phyloP scores from a whole-genome alignment of 2,888 invertebrate species.

The Polydrusus pterygomalis region DNA sequence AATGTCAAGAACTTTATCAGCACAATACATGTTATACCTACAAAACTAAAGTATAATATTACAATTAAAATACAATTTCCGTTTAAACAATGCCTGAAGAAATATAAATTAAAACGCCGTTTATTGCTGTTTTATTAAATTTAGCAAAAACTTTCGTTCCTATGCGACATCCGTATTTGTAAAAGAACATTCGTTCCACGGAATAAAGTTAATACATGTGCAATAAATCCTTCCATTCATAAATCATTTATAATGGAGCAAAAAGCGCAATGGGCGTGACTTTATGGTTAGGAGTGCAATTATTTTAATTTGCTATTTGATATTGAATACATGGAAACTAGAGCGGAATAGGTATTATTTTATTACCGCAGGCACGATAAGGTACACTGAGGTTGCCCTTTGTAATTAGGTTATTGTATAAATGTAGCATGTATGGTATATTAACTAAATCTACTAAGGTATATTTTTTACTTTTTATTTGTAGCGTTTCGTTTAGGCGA shows the following conservation, averaged over 20 bases:
- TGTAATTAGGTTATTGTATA: constrained; percentile 7
- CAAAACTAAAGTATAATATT: neutral
- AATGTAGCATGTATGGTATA: constrained; percentile 19
- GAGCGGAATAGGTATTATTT: constrained; percentile 33
- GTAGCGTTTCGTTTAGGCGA: neutral
- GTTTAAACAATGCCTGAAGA: neutral
- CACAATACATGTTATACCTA: no score
- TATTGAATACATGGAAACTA: constrained; percentile 43
- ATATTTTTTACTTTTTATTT: neutral
- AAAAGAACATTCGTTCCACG: neutral
- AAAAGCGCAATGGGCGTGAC: constrained; percentile 40
- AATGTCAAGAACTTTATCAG: no score
- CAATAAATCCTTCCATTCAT: constrained; percentile 34
- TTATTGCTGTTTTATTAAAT: neutral
- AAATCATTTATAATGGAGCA: constrained; percentile 35
- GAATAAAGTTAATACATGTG: constrained; percentile 16
- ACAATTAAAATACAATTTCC: neutral
- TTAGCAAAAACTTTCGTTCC: neutral
- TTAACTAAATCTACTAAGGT: neutral
- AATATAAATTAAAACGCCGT: neutral
- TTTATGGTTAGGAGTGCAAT: constrained; percentile 43
- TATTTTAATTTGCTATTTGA: constrained; percentile 44
- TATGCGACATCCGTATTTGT: constrained; percentile 5
- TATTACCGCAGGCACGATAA: constrained; percentile 36
- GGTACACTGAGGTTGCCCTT: constrained; percentile 8